These are phyloP conservation scores for Ranitomeya variabilis DNA, from an alignment of 2,113 vertebrate genomes.

Conservation along the genomic window DNA sequence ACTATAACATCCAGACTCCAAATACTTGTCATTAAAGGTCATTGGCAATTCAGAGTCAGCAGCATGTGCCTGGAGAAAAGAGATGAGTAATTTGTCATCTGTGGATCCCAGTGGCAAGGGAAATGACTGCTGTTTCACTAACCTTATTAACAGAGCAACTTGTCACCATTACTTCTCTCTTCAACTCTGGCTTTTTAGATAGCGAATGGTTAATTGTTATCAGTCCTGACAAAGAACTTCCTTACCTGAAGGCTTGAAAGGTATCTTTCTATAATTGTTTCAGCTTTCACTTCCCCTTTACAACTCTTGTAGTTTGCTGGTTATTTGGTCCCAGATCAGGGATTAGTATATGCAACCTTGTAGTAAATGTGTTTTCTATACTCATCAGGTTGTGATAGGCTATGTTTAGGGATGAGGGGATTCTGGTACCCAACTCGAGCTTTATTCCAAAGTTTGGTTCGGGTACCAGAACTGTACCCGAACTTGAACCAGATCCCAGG, in stretches of 20 bases:
- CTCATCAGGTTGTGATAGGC: not conserved
- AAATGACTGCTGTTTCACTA: constrained; percentile 26
- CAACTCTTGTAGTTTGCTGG: not conserved
- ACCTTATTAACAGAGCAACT: constrained; percentile 35
- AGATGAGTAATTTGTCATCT: constrained; percentile 33
- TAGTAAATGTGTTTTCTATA: not conserved
- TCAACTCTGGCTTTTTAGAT: not conserved
- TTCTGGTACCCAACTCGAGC: too few species aligned
- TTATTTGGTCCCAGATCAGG: constrained; percentile 2
- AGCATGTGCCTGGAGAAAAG: constrained; percentile 6
- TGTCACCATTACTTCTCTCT: constrained; percentile 36
- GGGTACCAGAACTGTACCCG: too few species aligned
- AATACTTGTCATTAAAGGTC: constrained; percentile 45
- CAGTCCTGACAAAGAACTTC: constrained; percentile 24
- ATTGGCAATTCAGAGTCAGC: constrained; percentile 13
- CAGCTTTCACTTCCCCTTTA: constrained; percentile 49
- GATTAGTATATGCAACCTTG: not conserved
- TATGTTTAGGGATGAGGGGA: too few species aligned
- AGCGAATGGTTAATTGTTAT: constrained; percentile 41
- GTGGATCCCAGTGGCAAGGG: not conserved
- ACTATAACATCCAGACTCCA: constrained; percentile 34
- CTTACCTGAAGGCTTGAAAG: constrained; percentile 32
- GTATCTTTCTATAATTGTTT: constrained; percentile 30
- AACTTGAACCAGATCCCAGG: too few species aligned
- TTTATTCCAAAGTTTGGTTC: too few species aligned